These are phyloP conservation scores for Rhyacichthys aspro DNA, from an alignment of 2,797 vertebrate species.

Conservation along the genomic window DNA sequence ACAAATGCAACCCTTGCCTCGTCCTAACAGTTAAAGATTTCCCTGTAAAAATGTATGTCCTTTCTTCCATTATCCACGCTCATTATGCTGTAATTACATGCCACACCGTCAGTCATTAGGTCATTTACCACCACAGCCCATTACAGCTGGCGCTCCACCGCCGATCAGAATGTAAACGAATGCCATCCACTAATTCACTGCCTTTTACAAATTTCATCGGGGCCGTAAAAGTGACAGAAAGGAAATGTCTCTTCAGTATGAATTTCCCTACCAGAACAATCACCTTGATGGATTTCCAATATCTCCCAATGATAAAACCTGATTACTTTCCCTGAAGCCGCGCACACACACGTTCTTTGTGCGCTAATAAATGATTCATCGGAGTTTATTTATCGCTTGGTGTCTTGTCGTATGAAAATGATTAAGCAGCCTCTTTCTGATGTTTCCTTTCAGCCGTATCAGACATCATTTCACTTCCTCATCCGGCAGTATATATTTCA, in stretches of 20 bases:
- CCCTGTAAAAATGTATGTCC: background rate
- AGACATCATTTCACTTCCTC: slow-evolving; percentile 69
- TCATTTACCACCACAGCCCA: slow-evolving; percentile 8
- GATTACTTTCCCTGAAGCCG: slow-evolving; percentile 60
- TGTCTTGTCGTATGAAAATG: slow-evolving; percentile 71
- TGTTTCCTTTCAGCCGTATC: slow-evolving; percentile 66
- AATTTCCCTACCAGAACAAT: slow-evolving; percentile 59
- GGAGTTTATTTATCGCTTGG: slow-evolving; percentile 63
- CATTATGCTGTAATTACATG: slow-evolving; percentile 6
- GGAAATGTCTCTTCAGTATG: slow-evolving; percentile 53
- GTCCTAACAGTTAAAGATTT: slow-evolving; percentile 11
- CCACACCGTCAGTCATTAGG: slow-evolving; percentile 1
- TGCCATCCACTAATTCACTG: slow-evolving; percentile 19
- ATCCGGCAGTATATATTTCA: slow-evolving; percentile 47
- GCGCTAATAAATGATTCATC: slow-evolving; percentile 67
- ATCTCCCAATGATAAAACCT: slow-evolving; percentile 61
- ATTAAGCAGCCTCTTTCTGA: slow-evolving; percentile 65
- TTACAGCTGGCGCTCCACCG: slow-evolving; percentile 15
- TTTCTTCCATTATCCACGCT: slow-evolving; percentile 4
- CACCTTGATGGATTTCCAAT: slow-evolving; percentile 61
- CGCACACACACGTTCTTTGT: slow-evolving; percentile 52
- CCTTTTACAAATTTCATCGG: slow-evolving; percentile 41
- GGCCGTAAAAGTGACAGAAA: slow-evolving; percentile 43
- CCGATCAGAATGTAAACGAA: slow-evolving; percentile 29
- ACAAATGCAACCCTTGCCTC: background rate